Conservation (phyloP, 92 coral and sea anemone species). For the Metridium senile region DNA sequence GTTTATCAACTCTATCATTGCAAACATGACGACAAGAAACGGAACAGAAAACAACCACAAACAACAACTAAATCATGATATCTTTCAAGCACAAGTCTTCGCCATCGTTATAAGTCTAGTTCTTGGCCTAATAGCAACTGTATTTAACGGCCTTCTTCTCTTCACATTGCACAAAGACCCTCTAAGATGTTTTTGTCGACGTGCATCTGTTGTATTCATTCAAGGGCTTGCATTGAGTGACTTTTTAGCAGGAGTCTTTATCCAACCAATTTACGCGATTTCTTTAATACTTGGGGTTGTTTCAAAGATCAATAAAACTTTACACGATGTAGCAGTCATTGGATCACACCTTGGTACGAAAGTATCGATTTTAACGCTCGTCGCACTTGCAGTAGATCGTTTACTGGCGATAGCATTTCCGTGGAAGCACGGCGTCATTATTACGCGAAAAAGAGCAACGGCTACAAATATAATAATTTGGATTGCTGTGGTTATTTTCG, state of each 20-base stretch:
- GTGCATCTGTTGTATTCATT: slow-evolving; percentile 50
- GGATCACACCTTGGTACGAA: slow-evolving; percentile 61
- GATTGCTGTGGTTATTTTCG: slow-evolving; percentile 45
- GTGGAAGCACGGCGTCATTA: slow-evolving; percentile 45
- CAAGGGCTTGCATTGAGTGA: slow-evolving; percentile 61
- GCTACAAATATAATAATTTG: slow-evolving; percentile 43
- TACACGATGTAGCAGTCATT: slow-evolving; percentile 35
- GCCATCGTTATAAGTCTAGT: slow-evolving; percentile 60
- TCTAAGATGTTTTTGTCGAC: slow-evolving; percentile 53
- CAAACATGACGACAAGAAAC: too few species aligned
- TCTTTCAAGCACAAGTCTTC: slow-evolving; percentile 1
- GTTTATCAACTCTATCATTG: too few species aligned
- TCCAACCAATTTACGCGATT: slow-evolving; percentile 48
- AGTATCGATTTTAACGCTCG: slow-evolving; percentile 63
- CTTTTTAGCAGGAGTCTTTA: slow-evolving; percentile 53
- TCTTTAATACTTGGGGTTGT: slow-evolving; percentile 43
- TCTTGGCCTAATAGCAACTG: slow-evolving; percentile 47
- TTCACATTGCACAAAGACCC: slow-evolving; percentile 66
- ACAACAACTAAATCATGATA: neutral
- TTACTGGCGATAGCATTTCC: slow-evolving; percentile 54
- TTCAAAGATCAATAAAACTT: neutral
- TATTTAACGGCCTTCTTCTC: slow-evolving; percentile 68
- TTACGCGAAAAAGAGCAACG: slow-evolving; percentile 45
- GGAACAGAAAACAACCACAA: neutral
- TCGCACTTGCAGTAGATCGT: slow-evolving; percentile 66